Evolutionary conservation across 1,140 invertebrate genomes (phyloP).

Genomic region (Aphis craccivora): DNA sequence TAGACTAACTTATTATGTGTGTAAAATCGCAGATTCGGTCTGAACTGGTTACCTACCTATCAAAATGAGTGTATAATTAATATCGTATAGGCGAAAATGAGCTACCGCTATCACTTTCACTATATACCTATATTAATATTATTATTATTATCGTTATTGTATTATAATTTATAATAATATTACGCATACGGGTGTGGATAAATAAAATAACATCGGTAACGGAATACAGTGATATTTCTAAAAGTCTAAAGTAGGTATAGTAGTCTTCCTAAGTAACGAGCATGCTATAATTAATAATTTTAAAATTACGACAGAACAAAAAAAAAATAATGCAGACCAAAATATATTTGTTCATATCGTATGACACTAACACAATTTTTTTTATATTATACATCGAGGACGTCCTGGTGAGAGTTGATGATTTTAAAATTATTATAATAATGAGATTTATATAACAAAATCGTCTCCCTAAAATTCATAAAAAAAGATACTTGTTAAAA

Average conservation of each 20-base stretch:
- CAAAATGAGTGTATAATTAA: constrained; percentile 42
- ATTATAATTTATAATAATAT: not conserved
- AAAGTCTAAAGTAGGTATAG: not conserved
- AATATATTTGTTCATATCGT: not conserved
- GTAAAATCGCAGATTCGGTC: not conserved
- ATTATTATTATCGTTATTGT: not conserved
- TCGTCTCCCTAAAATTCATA: not conserved
- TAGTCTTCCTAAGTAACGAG: not conserved
- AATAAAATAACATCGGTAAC: not conserved
- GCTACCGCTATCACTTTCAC: not conserved
- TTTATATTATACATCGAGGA: not conserved
- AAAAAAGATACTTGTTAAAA: not conserved
- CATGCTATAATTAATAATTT: not conserved
- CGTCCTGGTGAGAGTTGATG: not conserved
- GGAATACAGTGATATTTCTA: not conserved
- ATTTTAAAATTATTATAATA: not conserved
- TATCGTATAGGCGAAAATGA: constrained; percentile 22
- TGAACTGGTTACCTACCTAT: not conserved
- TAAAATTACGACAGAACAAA: not conserved
- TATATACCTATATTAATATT: not conserved
- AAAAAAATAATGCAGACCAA: not conserved
- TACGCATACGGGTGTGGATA: not conserved
- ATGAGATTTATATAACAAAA: not conserved
- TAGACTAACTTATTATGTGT: too few species aligned
- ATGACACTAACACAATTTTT: not conserved